phyloP scores from a whole-genome alignment of 2,888 invertebrate genomes.

The Leucophora obtusa region DNA sequence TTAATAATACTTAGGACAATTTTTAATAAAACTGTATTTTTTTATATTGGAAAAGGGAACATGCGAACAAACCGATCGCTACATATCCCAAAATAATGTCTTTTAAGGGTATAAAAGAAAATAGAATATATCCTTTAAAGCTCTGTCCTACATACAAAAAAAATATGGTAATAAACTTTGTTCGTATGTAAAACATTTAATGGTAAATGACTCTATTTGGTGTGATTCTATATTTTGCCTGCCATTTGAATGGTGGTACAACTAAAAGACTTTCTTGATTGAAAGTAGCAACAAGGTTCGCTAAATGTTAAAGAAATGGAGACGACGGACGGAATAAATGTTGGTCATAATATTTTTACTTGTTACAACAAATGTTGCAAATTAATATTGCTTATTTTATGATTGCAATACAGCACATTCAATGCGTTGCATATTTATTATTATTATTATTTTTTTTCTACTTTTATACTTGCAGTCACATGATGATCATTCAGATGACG shows the following conservation, averaged over 20 bases:
- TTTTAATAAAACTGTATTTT: too few relatives aligned
- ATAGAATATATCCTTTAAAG: neutral
- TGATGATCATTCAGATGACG: slow-evolving; percentile 78
- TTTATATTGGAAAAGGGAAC: too few relatives aligned
- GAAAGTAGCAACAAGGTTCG: slow-evolving; percentile 13
- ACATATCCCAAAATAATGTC: too few relatives aligned
- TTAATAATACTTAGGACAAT: too few relatives aligned
- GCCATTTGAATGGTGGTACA: slow-evolving; percentile 9
- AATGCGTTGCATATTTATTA: slow-evolving; percentile 37
- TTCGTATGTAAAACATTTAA: slow-evolving; percentile 5
- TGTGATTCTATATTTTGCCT: slow-evolving; percentile 6
- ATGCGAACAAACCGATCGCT: too few relatives aligned
- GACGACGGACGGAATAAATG: slow-evolving; percentile 43
- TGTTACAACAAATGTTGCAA: slow-evolving; percentile 70
- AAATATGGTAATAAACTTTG: neutral
- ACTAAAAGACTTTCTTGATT: slow-evolving; percentile 56
- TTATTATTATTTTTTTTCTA: neutral
- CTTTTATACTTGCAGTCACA: slow-evolving; percentile 73
- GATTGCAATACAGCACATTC: slow-evolving; percentile 61
- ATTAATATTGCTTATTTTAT: slow-evolving; percentile 68
- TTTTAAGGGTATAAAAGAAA: too few relatives aligned
- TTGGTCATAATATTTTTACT: slow-evolving; percentile 65
- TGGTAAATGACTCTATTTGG: slow-evolving; percentile 20
- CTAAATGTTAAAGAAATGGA: slow-evolving; percentile 14
- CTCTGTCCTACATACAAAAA: neutral